phyloP scores from a whole-genome alignment of 1,140 invertebrate species.

The Cydia fagiglandana region DNA sequence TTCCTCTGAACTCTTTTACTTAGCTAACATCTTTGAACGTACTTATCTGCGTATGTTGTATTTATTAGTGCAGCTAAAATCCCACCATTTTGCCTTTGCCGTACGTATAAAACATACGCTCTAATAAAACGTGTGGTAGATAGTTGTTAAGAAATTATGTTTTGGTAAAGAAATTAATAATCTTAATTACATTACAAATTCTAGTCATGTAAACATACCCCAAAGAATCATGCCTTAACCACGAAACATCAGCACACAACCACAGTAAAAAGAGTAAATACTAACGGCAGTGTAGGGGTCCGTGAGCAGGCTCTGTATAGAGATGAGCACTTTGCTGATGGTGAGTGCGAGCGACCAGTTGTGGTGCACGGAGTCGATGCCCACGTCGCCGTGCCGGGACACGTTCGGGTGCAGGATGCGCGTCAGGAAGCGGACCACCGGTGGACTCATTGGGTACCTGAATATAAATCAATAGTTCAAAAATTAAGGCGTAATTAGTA shows the following conservation, averaged over 20 bases:
- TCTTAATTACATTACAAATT: too few species aligned
- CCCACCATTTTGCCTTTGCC: too few species aligned
- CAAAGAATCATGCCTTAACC: not conserved
- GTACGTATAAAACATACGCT: too few species aligned
- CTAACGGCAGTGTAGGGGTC: conserved; percentile 92
- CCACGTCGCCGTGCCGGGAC: conserved; percentile 96
- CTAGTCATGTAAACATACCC: too few species aligned
- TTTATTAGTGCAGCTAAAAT: too few species aligned
- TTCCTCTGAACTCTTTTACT: too few species aligned
- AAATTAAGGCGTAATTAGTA: too few species aligned
- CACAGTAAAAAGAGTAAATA: conserved; percentile 32
- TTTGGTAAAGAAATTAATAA: too few species aligned
- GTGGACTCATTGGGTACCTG: conserved; percentile 95
- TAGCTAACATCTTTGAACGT: too few species aligned
- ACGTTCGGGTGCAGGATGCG: conserved; percentile 97
- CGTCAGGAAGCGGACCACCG: conserved; percentile 92
- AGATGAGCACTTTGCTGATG: conserved; percentile 93
- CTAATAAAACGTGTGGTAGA: too few species aligned
- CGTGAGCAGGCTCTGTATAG: conserved; percentile 94
- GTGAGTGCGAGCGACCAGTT: conserved; percentile 97
- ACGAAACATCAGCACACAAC: not conserved
- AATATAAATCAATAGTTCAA: conserved; percentile 40
- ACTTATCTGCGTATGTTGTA: too few species aligned
- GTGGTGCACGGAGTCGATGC: conserved; percentile 96
- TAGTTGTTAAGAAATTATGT: too few species aligned